Evolutionary conservation across 1,140 invertebrate genomes (phyloP).

Genomic region (Drosophila nebulosa): DNA sequence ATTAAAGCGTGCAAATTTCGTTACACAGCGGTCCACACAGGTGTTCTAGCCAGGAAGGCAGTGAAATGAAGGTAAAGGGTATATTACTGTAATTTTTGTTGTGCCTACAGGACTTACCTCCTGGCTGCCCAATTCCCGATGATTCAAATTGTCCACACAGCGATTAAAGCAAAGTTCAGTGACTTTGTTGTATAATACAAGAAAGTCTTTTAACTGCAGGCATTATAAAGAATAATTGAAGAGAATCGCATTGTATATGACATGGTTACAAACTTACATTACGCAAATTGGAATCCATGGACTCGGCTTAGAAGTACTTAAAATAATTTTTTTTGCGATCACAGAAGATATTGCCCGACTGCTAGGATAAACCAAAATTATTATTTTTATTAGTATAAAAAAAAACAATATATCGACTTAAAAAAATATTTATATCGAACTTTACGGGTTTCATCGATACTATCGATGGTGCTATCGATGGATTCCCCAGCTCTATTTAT

Average conservation of each 20-base stretch:
- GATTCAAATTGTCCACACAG: slow-evolving; percentile 92
- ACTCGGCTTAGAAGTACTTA: background rate
- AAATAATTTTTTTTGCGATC: background rate
- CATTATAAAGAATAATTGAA: background rate
- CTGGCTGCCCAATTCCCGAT: slow-evolving; percentile 86
- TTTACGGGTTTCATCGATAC: too few species aligned
- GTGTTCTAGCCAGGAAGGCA: slow-evolving; percentile 83
- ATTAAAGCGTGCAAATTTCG: slow-evolving; percentile 93
- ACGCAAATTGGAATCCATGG: slow-evolving; percentile 66
- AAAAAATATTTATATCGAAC: too few species aligned
- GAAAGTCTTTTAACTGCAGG: slow-evolving; percentile 89
- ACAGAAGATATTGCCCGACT: too few species aligned
- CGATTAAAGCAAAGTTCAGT: slow-evolving; percentile 92
- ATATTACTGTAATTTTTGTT: background rate
- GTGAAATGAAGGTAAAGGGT: too few species aligned
- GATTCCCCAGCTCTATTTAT: background rate
- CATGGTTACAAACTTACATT: slow-evolving; percentile 37
- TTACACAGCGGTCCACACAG: slow-evolving; percentile 91
- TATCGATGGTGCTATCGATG: too few species aligned
- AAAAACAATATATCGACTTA: too few species aligned
- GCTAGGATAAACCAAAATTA: too few species aligned
- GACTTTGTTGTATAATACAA: slow-evolving; percentile 92
- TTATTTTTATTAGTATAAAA: too few species aligned
- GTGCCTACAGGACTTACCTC: slow-evolving; percentile 82
- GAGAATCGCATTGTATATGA: background rate